These are phyloP conservation scores for Tubulanus polymorphus DNA, from an alignment of 2,888 invertebrate genomes.

Conservation along the genomic window DNA sequence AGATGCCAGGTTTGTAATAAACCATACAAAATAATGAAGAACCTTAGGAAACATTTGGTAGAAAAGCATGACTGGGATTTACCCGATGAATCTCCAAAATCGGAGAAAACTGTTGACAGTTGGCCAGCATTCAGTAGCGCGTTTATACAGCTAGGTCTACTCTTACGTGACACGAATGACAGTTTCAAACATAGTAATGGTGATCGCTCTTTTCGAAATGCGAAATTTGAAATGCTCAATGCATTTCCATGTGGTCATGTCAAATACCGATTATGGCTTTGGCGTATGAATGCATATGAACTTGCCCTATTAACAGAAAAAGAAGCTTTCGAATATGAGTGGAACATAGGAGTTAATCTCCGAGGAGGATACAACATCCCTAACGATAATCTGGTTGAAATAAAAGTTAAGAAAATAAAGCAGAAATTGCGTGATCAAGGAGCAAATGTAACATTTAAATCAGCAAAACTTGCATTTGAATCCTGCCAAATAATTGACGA, in stretches of 20 bases:
- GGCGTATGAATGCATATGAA: not conserved
- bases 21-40: too few relatives aligned
- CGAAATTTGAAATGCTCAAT: not conserved
- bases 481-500: constrained; percentile 7
- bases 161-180: not conserved
- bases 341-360: not conserved
- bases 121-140: too few relatives aligned
- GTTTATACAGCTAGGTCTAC: constrained; percentile 12
- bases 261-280: not conserved
- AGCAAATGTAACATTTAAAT: constrained; percentile 11
- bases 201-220: not conserved
- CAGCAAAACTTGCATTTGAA: constrained; percentile 4
- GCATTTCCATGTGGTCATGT: not conserved
- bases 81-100: too few relatives aligned
- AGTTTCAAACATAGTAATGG: not conserved
- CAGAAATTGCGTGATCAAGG: constrained; percentile 7
- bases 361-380: not conserved
- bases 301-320: not conserved
- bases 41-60: too few relatives aligned
- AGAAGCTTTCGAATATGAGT: not conserved
- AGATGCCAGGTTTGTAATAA: too few relatives aligned
- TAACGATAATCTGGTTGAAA: constrained; percentile 22
- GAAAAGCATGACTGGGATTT: too few relatives aligned
- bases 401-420: constrained; percentile 14
- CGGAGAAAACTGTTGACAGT: too few relatives aligned